Evolutionary conservation across 2,113 vertebrate genomes (phyloP), one percentile per base, ranked within the genome.

Genomic region (Ranitomeya variabilis): DNA sequence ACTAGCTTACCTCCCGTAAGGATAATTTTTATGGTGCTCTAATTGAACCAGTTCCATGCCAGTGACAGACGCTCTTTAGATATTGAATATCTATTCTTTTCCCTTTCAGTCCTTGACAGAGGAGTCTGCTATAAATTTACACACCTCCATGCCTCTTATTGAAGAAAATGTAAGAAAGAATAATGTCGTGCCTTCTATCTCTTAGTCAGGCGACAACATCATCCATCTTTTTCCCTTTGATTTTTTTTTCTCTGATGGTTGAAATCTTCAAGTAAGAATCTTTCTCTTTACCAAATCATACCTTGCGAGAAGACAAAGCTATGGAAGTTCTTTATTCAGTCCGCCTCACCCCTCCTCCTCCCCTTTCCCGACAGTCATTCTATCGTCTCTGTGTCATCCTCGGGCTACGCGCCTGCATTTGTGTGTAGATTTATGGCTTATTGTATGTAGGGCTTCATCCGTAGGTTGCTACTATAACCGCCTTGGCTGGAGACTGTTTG

Each of bases 381-480:
- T 91, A 74, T 81, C 90, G 87, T 89, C 90, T 93, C 93, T 92
- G 93, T 92, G 93, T 92, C 94, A 92, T 93, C 93, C 94, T 90
- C 91, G 91, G 93, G 94, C 94, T 85, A 91, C 91, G 92, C 90
- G 94, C 92, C 95, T 94, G 95, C 95, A 95, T 96, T 95, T 95
- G 93, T 96, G 95, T 91, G 91, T 94, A 95, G 95, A 97, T 97
- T 96, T 97, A 97, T 96, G 96, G 96, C 97, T 98, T 97, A 96
- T 98, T 96, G 97, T 98, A 99, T 99, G 96, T 96, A 94, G 94
- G 94, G 96, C 96, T 98, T 99, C 96, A 97, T 99, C 97, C 96
- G 96, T 95, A 97, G 96, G 95, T 97, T 96, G 96, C 96, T 97
- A 96, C 98, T 98, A 97, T 95, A 96, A 96, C 95, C 89, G 94